These are phyloP conservation scores for Leiothrix lutea DNA, from an alignment of 2,113 vertebrate genomes.

Conservation along the genomic window DNA sequence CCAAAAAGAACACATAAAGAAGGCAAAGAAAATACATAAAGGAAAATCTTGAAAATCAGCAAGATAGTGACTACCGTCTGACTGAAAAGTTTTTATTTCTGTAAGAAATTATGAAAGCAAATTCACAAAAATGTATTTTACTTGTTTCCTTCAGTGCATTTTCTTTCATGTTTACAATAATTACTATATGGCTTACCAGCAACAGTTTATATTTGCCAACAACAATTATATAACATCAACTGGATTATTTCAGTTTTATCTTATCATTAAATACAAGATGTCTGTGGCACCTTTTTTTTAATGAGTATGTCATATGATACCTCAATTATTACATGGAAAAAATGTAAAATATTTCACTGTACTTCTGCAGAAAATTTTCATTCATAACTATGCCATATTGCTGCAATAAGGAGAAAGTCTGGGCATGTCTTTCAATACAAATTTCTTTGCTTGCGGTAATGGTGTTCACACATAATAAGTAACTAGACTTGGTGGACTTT, in stretches of 20 bases:
- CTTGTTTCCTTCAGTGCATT: background rate
- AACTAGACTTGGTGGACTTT: background rate
- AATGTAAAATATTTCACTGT: background rate
- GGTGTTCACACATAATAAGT: background rate
- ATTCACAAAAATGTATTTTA: background rate
- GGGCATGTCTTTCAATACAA: background rate
- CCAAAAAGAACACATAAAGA: background rate
- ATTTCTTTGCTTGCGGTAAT: background rate
- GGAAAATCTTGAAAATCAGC: background rate
- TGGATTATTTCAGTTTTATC: background rate
- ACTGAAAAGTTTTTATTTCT: background rate
- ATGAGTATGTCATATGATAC: background rate
- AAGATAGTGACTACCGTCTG: background rate
- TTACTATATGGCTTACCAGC: background rate
- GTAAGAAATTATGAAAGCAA: background rate
- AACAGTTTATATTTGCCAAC: background rate
- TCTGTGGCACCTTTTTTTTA: background rate
- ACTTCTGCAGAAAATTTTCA: background rate
- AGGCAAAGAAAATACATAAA: background rate
- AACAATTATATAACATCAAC: background rate
- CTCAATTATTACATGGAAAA: background rate
- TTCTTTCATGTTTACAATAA: background rate
- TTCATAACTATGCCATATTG: background rate
- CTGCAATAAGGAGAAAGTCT: background rate
- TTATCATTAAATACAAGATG: background rate